Conservation (phyloP, 2,888 invertebrate genomes). For the Carcina quercana region DNA sequence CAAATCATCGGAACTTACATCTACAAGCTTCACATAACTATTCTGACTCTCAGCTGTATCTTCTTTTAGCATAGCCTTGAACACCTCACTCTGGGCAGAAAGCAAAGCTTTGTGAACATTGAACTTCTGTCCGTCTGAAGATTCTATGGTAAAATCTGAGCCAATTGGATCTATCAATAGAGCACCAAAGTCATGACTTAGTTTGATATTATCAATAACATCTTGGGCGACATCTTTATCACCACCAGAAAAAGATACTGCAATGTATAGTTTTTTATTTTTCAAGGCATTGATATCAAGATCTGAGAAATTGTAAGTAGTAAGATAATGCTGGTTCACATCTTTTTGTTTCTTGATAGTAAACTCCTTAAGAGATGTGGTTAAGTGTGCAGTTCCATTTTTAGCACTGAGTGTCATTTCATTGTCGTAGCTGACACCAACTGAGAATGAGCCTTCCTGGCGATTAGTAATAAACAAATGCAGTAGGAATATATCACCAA, state of each 20-base stretch:
- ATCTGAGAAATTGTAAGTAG: conserved; percentile 46
- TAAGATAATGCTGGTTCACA: conserved; percentile 31
- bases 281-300: conserved; percentile 47
- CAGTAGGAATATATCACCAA: conserved; percentile 39
- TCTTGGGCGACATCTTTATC: conserved; percentile 22
- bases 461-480: conserved; percentile 51
- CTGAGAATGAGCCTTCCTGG: conserved; percentile 31
- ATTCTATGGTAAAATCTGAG: conserved; percentile 56
- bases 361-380: conserved; percentile 28
- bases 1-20: conserved; percentile 49
- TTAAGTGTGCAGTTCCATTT: conserved; percentile 30
- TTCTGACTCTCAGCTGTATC: conserved; percentile 60
- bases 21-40: conserved; percentile 45
- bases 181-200: conserved; percentile 41
- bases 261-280: conserved; percentile 41
- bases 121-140: conserved; percentile 48
- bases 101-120: conserved; percentile 49
- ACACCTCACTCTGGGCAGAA: conserved; percentile 53
- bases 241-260: conserved; percentile 28
- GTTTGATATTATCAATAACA: conserved; percentile 30
- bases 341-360: conserved; percentile 27
- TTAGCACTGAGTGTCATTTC: conserved; percentile 38
- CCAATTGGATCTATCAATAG: conserved; percentile 46
- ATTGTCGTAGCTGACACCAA: conserved; percentile 35
- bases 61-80: conserved; percentile 61